A percentile compares a stretch with the other conserved stretches of the same genome.
Conservation (phyloP, 2,888 invertebrate genomes). For the Lepeophtheirus nordmannii region DNA sequence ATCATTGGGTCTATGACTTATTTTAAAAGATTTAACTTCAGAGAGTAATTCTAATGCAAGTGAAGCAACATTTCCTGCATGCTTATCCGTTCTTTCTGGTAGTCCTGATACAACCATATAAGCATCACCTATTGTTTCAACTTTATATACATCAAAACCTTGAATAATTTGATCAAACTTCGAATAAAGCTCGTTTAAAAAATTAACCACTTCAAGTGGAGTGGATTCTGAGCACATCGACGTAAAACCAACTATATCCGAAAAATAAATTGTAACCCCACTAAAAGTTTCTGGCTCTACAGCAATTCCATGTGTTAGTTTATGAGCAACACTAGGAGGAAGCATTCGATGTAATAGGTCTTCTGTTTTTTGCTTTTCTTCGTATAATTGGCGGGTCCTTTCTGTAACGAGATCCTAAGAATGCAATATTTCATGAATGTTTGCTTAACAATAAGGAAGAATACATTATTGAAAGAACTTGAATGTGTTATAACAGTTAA, state of each 20-base stretch:
- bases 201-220: slow-evolving; percentile 82
- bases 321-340: slow-evolving; percentile 36
- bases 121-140: slow-evolving; percentile 71
- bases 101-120: slow-evolving; percentile 47
- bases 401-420: slow-evolving; percentile 53
- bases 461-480: too few relatives aligned
- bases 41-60: slow-evolving; percentile 75
- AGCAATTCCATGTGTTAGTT: slow-evolving; percentile 49
- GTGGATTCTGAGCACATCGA: slow-evolving; percentile 86
- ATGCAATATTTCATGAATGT: neutral
- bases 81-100: slow-evolving; percentile 43
- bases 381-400: slow-evolving; percentile 57
- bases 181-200: slow-evolving; percentile 92
- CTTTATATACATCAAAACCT: slow-evolving; percentile 95
- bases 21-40: slow-evolving; percentile 68
- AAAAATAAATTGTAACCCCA: slow-evolving; percentile 80
- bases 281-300: slow-evolving; percentile 86
- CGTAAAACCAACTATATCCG: slow-evolving; percentile 92
- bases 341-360: slow-evolving; percentile 67
- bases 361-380: slow-evolving; percentile 71
- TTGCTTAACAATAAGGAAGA: too few relatives aligned
- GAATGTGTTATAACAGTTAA: too few relatives aligned
- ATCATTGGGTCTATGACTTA: slow-evolving; percentile 66
- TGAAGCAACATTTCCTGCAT: slow-evolving; percentile 81
- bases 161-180: slow-evolving; percentile 89